Percentiles rank a stretch among this genome's conserved stretches.
These are phyloP conservation scores for Solea solea DNA, from an alignment of 2,113 vertebrate species.

Conservation along the genomic window DNA sequence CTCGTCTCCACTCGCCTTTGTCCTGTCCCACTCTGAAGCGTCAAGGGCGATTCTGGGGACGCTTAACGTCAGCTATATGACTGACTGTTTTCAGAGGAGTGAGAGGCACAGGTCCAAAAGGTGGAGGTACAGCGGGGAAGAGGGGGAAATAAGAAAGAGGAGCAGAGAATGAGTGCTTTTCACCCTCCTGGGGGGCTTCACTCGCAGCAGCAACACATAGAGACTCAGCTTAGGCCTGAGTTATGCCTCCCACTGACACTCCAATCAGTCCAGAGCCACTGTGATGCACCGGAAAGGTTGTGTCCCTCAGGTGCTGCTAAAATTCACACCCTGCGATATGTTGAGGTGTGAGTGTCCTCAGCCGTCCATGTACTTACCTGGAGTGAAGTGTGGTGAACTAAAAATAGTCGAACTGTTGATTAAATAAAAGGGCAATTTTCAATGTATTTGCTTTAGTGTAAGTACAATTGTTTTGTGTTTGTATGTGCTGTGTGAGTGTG, in stretches of 20 bases:
- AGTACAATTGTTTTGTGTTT: constrained; percentile 15
- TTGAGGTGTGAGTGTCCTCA: constrained; percentile 17
- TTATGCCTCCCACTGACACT: constrained; percentile 63
- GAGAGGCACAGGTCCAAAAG: constrained; percentile 47
- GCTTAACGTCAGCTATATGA: constrained; percentile 70
- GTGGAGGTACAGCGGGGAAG: constrained; percentile 23
- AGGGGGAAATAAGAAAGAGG: constrained; percentile 30
- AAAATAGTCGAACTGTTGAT: constrained; percentile 26
- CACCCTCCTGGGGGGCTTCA: constrained; percentile 57
- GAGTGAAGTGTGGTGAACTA: background rate
- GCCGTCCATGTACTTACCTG: background rate
- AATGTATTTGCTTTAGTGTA: constrained; percentile 13
- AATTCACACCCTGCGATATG: constrained; percentile 39
- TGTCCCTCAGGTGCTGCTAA: constrained; percentile 25
- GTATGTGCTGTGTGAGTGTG: constrained; percentile 31
- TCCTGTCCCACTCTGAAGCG: constrained; percentile 57
- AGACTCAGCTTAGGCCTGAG: constrained; percentile 46
- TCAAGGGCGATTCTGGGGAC: constrained; percentile 50
- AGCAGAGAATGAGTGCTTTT: constrained; percentile 25
- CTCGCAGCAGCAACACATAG: constrained; percentile 56
- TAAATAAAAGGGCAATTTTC: constrained; percentile 1
- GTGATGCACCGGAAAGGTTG: constrained; percentile 48
- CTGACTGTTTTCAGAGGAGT: constrained; percentile 57
- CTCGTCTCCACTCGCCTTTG: constrained; percentile 67
- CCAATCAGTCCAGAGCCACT: constrained; percentile 68